Evolutionary conservation across 2,888 invertebrate species (phyloP).

Genomic region (Cordilura impudica): DNA sequence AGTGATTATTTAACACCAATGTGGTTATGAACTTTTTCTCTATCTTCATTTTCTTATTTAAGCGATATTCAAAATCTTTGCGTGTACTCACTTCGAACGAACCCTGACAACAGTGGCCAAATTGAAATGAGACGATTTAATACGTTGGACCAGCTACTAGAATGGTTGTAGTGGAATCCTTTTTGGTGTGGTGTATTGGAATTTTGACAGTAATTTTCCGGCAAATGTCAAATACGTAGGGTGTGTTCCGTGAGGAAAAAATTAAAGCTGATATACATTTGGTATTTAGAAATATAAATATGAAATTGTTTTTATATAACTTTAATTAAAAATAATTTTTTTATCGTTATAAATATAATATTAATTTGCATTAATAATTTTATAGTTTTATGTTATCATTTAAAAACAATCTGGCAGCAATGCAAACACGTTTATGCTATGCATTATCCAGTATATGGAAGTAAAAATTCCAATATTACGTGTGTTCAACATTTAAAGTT

Average conservation of each 20-base stretch:
- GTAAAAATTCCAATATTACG: background rate
- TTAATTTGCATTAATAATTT: too few species aligned
- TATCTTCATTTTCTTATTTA: background rate
- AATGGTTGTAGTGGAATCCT: constrained; percentile 65
- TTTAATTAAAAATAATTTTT: too few species aligned
- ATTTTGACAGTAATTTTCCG: constrained; percentile 63
- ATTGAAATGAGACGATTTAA: constrained; percentile 64
- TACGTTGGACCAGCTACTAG: constrained; percentile 63
- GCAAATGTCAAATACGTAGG: constrained; percentile 40
- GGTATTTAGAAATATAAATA: too few species aligned
- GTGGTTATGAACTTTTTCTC: constrained; percentile 36
- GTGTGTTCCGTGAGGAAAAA: constrained; percentile 6
- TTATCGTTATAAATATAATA: background rate
- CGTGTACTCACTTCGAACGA: constrained; percentile 76
- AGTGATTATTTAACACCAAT: constrained; percentile 71
- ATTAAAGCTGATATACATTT: background rate
- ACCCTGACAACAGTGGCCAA: constrained; percentile 77
- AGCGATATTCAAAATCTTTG: constrained; percentile 17
- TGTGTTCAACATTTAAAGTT: constrained; percentile 16
- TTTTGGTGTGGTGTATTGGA: too few species aligned
- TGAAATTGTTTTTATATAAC: too few species aligned
- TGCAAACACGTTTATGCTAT: constrained; percentile 4
- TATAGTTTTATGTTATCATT: too few species aligned
- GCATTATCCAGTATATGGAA: constrained; percentile 3
- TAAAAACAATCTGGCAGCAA: background rate